Percentiles rank a stretch among this genome's conserved stretches.
phyloP scores from a whole-genome alignment of 2,113 vertebrate species.

The Eptatretus burgeri region DNA sequence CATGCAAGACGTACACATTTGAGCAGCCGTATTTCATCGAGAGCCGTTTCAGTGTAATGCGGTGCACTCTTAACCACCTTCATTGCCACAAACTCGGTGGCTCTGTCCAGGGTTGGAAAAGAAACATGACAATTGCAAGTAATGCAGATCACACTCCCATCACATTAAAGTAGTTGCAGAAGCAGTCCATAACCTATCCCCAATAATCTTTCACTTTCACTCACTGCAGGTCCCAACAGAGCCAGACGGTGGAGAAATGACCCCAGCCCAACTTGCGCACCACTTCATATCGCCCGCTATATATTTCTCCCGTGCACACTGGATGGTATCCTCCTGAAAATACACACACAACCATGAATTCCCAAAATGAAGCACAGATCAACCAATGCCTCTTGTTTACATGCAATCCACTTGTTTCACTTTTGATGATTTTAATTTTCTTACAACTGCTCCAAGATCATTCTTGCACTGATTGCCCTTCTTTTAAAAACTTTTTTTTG shows the following conservation, averaged over 20 bases:
- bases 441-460: too few species aligned
- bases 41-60: slow-evolving; percentile 58
- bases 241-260: slow-evolving; percentile 96
- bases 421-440: too few species aligned
- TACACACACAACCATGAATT: too few species aligned
- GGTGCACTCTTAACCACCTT: slow-evolving; percentile 67
- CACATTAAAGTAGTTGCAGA: too few species aligned
- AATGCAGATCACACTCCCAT: too few species aligned
- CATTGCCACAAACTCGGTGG: slow-evolving; percentile 54
- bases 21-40: slow-evolving; percentile 66
- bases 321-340: slow-evolving; percentile 77
- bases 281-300: slow-evolving; percentile 86
- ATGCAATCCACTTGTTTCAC: too few species aligned
- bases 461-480: too few species aligned
- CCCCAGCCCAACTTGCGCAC: slow-evolving; percentile 96
- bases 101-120: slow-evolving; percentile 16
- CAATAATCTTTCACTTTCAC: slow-evolving; percentile 12
- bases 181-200: too few species aligned
- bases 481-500: too few species aligned
- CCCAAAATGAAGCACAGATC: too few species aligned
- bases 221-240: slow-evolving; percentile 99
- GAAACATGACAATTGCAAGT: too few species aligned
- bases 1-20: slow-evolving; percentile 33
- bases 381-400: too few species aligned
- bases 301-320: slow-evolving; percentile 93